Percentiles rank a stretch among this genome's conserved stretches.
Evolutionary conservation across 2,797 vertebrate species (phyloP).

Genomic region (Darevskia mixta): DNA sequence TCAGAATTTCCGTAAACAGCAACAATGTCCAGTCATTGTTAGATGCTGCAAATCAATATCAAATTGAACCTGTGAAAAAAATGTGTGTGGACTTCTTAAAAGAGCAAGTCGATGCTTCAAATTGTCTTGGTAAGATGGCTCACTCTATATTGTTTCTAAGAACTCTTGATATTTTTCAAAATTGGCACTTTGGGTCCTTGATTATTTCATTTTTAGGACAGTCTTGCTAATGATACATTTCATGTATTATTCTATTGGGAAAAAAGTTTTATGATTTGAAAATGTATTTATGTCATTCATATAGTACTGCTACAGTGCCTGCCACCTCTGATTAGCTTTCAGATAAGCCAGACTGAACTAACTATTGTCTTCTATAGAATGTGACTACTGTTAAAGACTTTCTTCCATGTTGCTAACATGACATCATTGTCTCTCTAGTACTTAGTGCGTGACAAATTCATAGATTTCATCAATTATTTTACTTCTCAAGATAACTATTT

Average conservation of each 20-base stretch:
- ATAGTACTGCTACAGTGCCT: neutral
- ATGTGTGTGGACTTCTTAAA: conserved; percentile 98
- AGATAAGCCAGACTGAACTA: neutral
- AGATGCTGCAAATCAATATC: conserved; percentile 98
- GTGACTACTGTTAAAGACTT: neutral
- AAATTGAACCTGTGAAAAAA: conserved; percentile 98
- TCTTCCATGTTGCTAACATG: neutral
- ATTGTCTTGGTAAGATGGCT: conserved; percentile 90
- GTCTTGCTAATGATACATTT: neutral
- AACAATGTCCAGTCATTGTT: conserved; percentile 96
- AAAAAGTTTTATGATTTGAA: neutral
- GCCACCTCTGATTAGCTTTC: neutral
- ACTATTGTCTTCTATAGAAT: neutral
- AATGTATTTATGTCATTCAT: neutral
- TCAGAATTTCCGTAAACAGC: conserved; percentile 96
- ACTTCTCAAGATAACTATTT: neutral
- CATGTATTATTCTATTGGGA: neutral
- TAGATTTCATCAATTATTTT: conserved; percentile 5
- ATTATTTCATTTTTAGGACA: neutral
- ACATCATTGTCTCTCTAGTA: neutral
- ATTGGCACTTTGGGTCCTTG: neutral
- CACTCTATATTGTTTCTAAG: neutral
- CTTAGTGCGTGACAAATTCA: neutral
- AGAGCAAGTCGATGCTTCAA: conserved; percentile 96
- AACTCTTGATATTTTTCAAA: neutral